Evolutionary conservation across 2,797 vertebrate species (phyloP), one percentile per base, ranked within the genome.

Genomic region (Leptoclinus maculatus): DNA sequence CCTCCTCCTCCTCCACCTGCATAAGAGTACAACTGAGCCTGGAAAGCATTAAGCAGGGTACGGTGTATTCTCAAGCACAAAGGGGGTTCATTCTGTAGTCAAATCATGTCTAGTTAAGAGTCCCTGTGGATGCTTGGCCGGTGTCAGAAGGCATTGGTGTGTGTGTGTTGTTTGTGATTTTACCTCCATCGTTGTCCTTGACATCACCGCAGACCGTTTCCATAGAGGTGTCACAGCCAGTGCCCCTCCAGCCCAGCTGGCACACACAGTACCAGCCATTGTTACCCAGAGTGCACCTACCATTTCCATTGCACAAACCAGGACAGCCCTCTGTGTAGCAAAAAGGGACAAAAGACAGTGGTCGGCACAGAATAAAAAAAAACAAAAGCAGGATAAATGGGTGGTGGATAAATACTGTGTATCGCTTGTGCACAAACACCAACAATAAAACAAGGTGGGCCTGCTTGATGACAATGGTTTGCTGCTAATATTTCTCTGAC

Each of bases 151-250:
- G 59, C 64, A 66, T 27, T 75, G 58, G 47, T 67, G 64, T 74
- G 47, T 67, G 64, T 74, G 65, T 77, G 80, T 36, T 72, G 66
- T 84, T 80, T 88, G 78, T 75, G 79, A 83, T 79, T 95, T 92
- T 97, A 99, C 98, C 98, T 97, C 96, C 97, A 7, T 99, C 98
- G 32, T 99, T 99, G 96, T 99, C 98, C 92, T 99, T 99, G 89
- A 95, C 93, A 39, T 99, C 98, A 12, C 96, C 95, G 69, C 98
- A 99, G 36, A 97, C 96, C 0, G 98, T 99, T 95, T 99, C 98
- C 97, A 99, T 99, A 84, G 98, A 97, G 5, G 97, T 99, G 88
- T 99, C 98, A 25, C 98, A 99, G 89, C 97, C 98, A 0, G 93
- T 91, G 88, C 98, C 98, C 93, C 98, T 96, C 98, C 98, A 99